These are phyloP conservation scores for Phainopepla nitens DNA, from an alignment of 2,113 vertebrate species.

Conservation along the genomic window DNA sequence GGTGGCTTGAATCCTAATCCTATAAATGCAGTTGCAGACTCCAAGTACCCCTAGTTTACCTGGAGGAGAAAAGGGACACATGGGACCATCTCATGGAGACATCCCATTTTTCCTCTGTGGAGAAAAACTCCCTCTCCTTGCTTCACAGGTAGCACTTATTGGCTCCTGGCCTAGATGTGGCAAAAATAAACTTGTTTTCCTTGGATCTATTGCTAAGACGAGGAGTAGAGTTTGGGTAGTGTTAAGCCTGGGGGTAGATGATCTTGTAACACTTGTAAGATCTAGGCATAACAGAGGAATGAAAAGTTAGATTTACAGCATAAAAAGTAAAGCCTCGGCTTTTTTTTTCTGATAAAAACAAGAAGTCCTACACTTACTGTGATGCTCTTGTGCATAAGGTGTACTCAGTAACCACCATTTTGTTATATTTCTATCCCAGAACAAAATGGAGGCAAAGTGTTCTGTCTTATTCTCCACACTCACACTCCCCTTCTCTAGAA, in stretches of 20 bases:
- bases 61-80: not conserved
- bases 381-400: not conserved
- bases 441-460: conserved; percentile 21
- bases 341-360: not conserved
- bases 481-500: not conserved
- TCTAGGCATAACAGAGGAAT: not conserved
- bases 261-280: not conserved
- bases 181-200: not conserved
- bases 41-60: not conserved
- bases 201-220: not conserved
- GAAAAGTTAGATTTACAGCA: not conserved
- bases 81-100: not conserved
- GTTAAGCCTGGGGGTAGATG: not conserved
- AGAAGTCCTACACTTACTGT: not conserved
- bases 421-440: not conserved
- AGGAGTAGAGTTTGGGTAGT: not conserved
- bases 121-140: not conserved
- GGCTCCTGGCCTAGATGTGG: not conserved
- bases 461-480: fast-evolving
- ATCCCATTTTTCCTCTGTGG: not conserved
- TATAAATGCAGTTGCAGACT: not conserved
- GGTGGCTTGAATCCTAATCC: not conserved
- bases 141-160: not conserved
- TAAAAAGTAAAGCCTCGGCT: not conserved
- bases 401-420: not conserved